Base-by-base conservation (phyloP, 2,113 vertebrate species). In the Amazona guildingii region DNA sequence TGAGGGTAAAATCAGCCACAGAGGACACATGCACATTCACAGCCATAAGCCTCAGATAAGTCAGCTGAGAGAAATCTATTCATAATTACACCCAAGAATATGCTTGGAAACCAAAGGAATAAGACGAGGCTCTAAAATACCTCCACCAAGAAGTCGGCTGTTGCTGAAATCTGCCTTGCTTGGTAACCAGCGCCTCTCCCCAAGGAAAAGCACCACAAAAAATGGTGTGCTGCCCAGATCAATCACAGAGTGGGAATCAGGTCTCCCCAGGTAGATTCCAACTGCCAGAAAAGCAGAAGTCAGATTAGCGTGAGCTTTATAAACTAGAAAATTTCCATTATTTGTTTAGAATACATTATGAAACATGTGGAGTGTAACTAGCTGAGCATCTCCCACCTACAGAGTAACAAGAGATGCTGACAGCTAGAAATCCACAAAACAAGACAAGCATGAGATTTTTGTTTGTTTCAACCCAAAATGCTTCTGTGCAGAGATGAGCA, bases 391-490 rank as follows among this genome's bases (percentile, higher is more conserved):
- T 94, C 76, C 86, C 46, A 8, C 94, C 86, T 90, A 86, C 68
- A 46, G 92, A 77, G 41, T 70, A 93, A 46, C 44, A 83, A 90
- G 49, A 49, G 28, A 83, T 81, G 41, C n/a, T 86, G 76, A 84
- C 55, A 95, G 43, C n/a, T 74, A 88, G 64, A 90, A 93, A 88
- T 67, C 46, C 49, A 81, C 57, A 83, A 66, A 92, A 83, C 54
- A 77, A 93, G 55, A 48, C 9, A 31, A 25, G 29, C n/a, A n/a
- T 86, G 43, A 79, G 43, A 28, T 39, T 81, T 83, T 63, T 57
- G 24, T 18, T 75, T 84, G 35, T 70, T 75, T 33, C 35, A 83
- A 21, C 21, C 55, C 55, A 88, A 81, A 94, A 72, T 63, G 9
- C 12, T 78, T 75, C 66, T 61, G 17, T 88, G 35, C 8, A 68